Base-by-base conservation (phyloP, 2,888 invertebrate genomes). In the Uloborus plumipes region DNA sequence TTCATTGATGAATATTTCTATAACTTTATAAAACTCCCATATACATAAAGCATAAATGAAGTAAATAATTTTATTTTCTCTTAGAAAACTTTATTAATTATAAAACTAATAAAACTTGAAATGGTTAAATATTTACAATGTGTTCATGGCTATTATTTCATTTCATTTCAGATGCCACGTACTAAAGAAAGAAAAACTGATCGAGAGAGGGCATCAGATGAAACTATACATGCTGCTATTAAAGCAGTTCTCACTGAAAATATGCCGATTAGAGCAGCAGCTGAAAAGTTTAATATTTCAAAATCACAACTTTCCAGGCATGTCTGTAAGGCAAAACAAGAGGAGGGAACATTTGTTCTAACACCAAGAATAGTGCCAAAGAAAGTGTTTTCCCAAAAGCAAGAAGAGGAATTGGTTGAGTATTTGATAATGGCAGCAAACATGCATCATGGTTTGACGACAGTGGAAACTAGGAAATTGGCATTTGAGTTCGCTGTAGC, bases 351-450 rank as follows among this genome's bases (percentile, higher is more conserved):
- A 53, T 53, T 53, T 53, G 53, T 53, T 53, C 6, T 53, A 53
- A 53, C 53, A 3, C 15, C 53, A 6, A 53, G 53, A 53, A 53
- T 7, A 53, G 53, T 53, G n/a, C 53, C 53, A 53, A 53, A 53
- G 15, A 53, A 53, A 53, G 53, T 53, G 53, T 53, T 53, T 53
- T 53, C 53, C n/a, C 53, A 53, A 15, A 53, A 53, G 53, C 53
- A 53, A 53, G 53, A 53, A 53, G 53, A 53, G 16, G 15, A 53
- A 53, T 6, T 53, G 15, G 53, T 53, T 53, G 53, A 53, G 53
- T 53, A 53, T 53, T 53, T 53, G 53, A n/a, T 53, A 53, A 53
- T 53, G 53, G 53, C 53, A 53, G 15, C 53, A 53, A 53, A 53
- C 15, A 53, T 16, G 15, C 53, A 53, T 53, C 53, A 53, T 53